A percentile compares a stretch with the other conserved stretches of the same genome.
Conservation (phyloP, 2,888 invertebrate genomes). For the Homarus gammarus region DNA sequence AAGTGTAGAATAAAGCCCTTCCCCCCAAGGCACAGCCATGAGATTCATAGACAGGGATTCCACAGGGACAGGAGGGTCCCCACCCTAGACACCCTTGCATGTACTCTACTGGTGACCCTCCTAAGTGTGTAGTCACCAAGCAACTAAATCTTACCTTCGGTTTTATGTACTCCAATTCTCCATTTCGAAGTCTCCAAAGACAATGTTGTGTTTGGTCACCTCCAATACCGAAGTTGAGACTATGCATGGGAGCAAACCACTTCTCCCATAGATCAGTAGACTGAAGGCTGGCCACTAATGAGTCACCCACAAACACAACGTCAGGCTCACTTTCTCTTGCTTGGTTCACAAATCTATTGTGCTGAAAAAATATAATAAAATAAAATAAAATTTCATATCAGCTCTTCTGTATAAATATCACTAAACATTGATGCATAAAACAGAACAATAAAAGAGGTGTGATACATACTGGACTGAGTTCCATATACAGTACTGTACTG, state of each 20-base stretch:
- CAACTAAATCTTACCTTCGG: conserved; percentile 85
- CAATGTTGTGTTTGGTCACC: conserved; percentile 93
- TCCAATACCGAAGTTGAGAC: conserved; percentile 93
- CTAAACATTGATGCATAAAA: too few species aligned
- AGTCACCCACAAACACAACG: conserved; percentile 94
- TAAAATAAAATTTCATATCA: too few species aligned
- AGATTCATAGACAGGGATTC: too few species aligned
- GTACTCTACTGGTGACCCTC: not conserved
- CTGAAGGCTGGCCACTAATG: conserved; percentile 89
- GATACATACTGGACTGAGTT: too few species aligned
- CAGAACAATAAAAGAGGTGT: too few species aligned
- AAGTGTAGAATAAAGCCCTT: too few species aligned
- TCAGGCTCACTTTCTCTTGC: conserved; percentile 94
- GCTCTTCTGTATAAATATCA: too few species aligned
- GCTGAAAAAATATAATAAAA: conserved; percentile 83
- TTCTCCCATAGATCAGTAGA: conserved; percentile 93
- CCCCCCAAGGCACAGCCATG: too few species aligned
- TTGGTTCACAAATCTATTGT: conserved; percentile 90
- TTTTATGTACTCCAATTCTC: conserved; percentile 91
- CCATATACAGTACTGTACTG: too few species aligned
- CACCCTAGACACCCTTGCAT: too few species aligned
- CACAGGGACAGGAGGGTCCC: too few species aligned
- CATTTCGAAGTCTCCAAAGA: conserved; percentile 93
- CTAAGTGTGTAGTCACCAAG: not conserved
- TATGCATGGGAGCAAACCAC: conserved; percentile 93